Conservation (phyloP, 2,797 vertebrate species). For the Psittacula derbiana region DNA sequence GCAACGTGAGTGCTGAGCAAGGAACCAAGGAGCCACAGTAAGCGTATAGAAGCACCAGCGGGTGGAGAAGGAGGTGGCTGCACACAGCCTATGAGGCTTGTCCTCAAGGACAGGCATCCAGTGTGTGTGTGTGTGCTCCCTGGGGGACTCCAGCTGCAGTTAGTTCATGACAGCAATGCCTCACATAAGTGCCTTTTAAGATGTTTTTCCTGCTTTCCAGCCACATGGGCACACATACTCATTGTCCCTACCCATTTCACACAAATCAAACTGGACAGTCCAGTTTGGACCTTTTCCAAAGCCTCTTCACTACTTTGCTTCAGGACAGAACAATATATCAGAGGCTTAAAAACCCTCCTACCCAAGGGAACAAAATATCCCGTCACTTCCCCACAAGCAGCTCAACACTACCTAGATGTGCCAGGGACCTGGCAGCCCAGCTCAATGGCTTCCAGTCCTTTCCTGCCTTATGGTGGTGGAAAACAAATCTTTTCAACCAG, state of each 20-base stretch:
- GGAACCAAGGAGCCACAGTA: accelerated
- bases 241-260: neutral
- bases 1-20: neutral
- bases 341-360: neutral
- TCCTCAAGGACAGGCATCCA: accelerated
- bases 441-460: neutral
- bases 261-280: neutral
- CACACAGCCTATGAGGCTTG: neutral
- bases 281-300: neutral
- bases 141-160: neutral
- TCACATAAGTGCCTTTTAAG: neutral
- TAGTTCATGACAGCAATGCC: accelerated
- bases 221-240: neutral
- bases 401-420: neutral
- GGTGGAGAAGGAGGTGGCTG: neutral
- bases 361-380: neutral
- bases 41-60: neutral
- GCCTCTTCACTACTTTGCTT: neutral
- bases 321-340: neutral
- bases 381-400: neutral
- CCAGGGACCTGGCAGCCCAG: neutral
- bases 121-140: neutral
- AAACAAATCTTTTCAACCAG: neutral
- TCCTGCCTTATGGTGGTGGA: neutral
- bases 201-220: neutral